A percentile compares a stretch with the other conserved stretches of the same genome.
Evolutionary conservation across 2,797 vertebrate species (phyloP).

Genomic region (Trachurus trachurus): DNA sequence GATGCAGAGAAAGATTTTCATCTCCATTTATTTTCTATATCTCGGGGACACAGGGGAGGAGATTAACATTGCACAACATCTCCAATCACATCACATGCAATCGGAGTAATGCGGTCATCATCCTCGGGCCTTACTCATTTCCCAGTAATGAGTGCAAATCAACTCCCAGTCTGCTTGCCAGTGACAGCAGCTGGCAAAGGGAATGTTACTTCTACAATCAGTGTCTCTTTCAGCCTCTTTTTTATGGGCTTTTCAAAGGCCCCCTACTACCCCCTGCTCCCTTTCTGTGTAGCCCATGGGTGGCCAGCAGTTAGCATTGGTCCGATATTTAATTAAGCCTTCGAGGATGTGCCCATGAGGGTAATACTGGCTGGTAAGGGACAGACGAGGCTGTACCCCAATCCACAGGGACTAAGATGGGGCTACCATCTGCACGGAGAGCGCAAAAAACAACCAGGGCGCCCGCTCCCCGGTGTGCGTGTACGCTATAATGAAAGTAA

Average conservation of each 20-base stretch:
- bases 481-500: slow-evolving; percentile 69
- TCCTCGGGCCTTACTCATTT: slow-evolving; percentile 77
- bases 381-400: slow-evolving; percentile 63
- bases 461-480: slow-evolving; percentile 43
- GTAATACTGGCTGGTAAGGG: slow-evolving; percentile 60
- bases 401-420: slow-evolving; percentile 57
- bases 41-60: slow-evolving; percentile 74
- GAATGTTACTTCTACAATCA: slow-evolving; percentile 67
- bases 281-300: slow-evolving; percentile 50
- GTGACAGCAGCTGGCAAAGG: slow-evolving; percentile 75
- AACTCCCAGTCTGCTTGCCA: slow-evolving; percentile 82
- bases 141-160: slow-evolving; percentile 86
- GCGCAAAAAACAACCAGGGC: slow-evolving; percentile 47
- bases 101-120: slow-evolving; percentile 77
- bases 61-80: slow-evolving; percentile 80
- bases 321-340: slow-evolving; percentile 80
- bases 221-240: slow-evolving; percentile 54
- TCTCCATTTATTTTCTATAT: slow-evolving; percentile 72
- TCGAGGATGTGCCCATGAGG: slow-evolving; percentile 62
- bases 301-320: slow-evolving; percentile 64
- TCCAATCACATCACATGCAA: slow-evolving; percentile 76
- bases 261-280: background rate
- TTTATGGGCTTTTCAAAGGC: slow-evolving; percentile 45
- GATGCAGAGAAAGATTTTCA: slow-evolving; percentile 64
- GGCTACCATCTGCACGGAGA: slow-evolving; percentile 64